These are phyloP conservation scores for Diarsia brunnea DNA, from an alignment of 2,888 invertebrate species.

Conservation along the genomic window DNA sequence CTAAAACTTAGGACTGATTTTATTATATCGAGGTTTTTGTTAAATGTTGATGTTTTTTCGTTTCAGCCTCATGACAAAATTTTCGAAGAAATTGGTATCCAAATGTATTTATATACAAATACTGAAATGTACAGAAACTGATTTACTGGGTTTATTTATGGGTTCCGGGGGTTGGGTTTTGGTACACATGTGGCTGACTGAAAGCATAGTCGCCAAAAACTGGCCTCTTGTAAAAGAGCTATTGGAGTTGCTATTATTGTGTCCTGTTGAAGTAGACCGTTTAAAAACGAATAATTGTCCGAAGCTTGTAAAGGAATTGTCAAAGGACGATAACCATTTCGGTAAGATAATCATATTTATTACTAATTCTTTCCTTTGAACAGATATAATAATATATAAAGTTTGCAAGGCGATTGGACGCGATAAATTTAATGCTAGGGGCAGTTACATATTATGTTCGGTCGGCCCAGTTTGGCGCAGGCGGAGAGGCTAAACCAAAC, in stretches of 20 bases:
- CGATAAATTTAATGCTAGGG: not conserved
- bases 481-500: not conserved
- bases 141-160: constrained; percentile 97
- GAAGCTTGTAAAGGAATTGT: constrained; percentile 96
- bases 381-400: not conserved
- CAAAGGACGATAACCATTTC: constrained; percentile 95
- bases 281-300: constrained; percentile 98
- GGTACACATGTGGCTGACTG: constrained; percentile 97
- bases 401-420: not conserved
- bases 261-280: constrained; percentile 97
- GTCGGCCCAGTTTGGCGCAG: not conserved
- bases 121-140: constrained; percentile 95
- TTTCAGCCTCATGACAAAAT: constrained; percentile 98
- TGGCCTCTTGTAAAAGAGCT: constrained; percentile 97
- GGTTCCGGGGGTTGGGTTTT: constrained; percentile 97
- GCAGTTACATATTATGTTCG: not conserved
- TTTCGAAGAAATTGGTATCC: constrained; percentile 98
- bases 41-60: constrained; percentile 60
- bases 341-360: constrained; percentile 90
- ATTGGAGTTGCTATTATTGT: constrained; percentile 95
- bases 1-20: not conserved
- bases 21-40: constrained; percentile 8
- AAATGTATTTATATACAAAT: constrained; percentile 99
- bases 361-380: constrained; percentile 9
- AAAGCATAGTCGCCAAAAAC: constrained; percentile 95